These are phyloP conservation scores for Coccyzus lansbergi DNA, from an alignment of 2,797 vertebrate species.

Conservation along the genomic window DNA sequence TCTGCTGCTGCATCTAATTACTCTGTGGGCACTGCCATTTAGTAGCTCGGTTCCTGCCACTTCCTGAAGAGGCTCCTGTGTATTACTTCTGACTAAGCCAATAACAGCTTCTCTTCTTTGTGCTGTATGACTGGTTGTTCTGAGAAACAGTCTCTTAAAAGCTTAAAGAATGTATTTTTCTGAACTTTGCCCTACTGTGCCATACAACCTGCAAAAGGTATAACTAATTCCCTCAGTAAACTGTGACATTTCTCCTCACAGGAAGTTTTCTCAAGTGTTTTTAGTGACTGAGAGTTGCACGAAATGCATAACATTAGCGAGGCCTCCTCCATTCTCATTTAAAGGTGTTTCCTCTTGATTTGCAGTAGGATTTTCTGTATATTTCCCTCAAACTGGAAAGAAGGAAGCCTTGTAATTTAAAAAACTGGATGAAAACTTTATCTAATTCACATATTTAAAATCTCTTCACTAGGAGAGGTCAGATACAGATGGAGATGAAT, in stretches of 20 bases:
- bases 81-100: not conserved
- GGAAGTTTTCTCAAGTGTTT: not conserved
- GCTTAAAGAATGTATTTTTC: not conserved
- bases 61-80: conserved; percentile 19
- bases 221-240: not conserved
- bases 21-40: not conserved
- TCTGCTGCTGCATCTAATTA: conserved; percentile 10
- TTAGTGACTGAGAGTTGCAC: not conserved
- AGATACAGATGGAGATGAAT: not conserved
- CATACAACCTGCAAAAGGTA: not conserved
- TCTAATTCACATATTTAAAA: not conserved
- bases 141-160: conserved; percentile 15
- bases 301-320: not conserved
- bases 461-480: not conserved
- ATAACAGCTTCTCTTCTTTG: conserved; percentile 3
- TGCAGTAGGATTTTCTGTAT: not conserved
- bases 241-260: not conserved
- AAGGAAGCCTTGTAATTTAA: not conserved
- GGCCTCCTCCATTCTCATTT: not conserved
- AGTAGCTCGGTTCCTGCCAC: not conserved
- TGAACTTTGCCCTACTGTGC: not conserved
- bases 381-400: not conserved
- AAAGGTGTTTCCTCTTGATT: not conserved
- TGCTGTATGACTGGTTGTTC: conserved; percentile 4
- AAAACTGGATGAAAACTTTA: not conserved